Base-by-base conservation (phyloP, 2,888 invertebrate species). In the Graphium colonna region DNA sequence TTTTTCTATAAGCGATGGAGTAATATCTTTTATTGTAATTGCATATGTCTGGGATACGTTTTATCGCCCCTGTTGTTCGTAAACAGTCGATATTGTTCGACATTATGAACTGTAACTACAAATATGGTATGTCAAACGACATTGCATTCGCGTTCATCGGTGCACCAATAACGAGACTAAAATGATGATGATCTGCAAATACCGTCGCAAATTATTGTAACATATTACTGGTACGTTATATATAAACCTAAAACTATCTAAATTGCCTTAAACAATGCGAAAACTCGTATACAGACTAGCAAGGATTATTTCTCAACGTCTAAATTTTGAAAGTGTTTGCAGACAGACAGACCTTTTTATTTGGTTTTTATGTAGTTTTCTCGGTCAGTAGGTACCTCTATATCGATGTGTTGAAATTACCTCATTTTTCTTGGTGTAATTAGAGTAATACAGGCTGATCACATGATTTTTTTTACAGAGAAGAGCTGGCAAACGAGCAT, bases 151-250 rank as follows among this genome's bases (percentile, higher is more conserved):
- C 12, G 16, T 28, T 17, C 33, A 42, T 31, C 31, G 31, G 31
- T 9, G n/a, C n/a, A n/a, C 21, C 31, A 47, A 47, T 52, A 52
- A 52, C 46, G 46, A 52, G 52, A 42, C 36, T 47, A 47, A 47
- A 52, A 52, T 52, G 46, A 52, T 42, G 47, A 52, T 52, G 41
- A 52, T 46, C 16, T 42, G 7, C 42, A 17, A 52, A 52, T 52
- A 46, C 36, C 41, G 38, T 15, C 46, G 36, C 36, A 36, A 36
- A 52, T 47, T 52, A 47, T 52, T 26, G 36, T 46, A 42, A 42
- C 9, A 36, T 26, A 47, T 41, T 45, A 45, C 18, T 3, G 39
- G 5, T 21, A 12, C 21, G 28, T 12, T 26, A 18, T 18, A 51
- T 31, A 40, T 17, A 3, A 0, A 5, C 13, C 36, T 16, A 36